phyloP scores from a whole-genome alignment of 2,888 invertebrate genomes.

The Melitaea athalia region DNA sequence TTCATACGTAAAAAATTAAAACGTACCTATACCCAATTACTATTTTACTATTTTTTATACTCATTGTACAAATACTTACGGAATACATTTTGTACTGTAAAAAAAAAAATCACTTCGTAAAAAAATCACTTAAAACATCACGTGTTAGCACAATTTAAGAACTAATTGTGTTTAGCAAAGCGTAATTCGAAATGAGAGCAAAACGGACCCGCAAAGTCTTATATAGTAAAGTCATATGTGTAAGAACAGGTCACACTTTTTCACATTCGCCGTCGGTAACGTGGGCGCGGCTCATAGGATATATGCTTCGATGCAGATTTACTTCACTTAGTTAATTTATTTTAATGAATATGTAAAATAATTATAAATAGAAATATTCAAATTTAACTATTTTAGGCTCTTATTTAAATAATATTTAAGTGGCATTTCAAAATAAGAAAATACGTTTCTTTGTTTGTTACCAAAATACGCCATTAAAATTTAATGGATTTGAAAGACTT shows the following conservation, averaged over 20 bases:
- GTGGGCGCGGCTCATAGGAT: slow-evolving; percentile 68
- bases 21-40: too few relatives aligned
- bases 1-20: too few relatives aligned
- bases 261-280: slow-evolving; percentile 71
- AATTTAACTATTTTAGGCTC: too few relatives aligned
- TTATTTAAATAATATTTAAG: too few relatives aligned
- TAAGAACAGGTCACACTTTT: slow-evolving; percentile 80
- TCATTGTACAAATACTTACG: slow-evolving; percentile 53
- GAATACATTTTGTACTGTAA: slow-evolving; percentile 55
- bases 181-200: slow-evolving; percentile 81
- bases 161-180: slow-evolving; percentile 73
- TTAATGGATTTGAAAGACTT: too few relatives aligned
- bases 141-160: slow-evolving; percentile 34
- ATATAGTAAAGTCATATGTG: slow-evolving; percentile 81
- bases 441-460: too few relatives aligned
- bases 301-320: slow-evolving; percentile 18
- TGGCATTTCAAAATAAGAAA: too few relatives aligned
- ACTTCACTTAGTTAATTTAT: slow-evolving; percentile 12
- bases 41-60: too few relatives aligned
- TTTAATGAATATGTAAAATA: slow-evolving; percentile 14
- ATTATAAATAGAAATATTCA: not conserved
- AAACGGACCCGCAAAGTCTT: slow-evolving; percentile 74
- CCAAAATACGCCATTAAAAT: too few relatives aligned
- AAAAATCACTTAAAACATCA: slow-evolving; percentile 34
- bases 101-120: slow-evolving; percentile 32